phyloP scores from a whole-genome alignment of 1,140 invertebrate species.

The Leguminivora glycinivorella region DNA sequence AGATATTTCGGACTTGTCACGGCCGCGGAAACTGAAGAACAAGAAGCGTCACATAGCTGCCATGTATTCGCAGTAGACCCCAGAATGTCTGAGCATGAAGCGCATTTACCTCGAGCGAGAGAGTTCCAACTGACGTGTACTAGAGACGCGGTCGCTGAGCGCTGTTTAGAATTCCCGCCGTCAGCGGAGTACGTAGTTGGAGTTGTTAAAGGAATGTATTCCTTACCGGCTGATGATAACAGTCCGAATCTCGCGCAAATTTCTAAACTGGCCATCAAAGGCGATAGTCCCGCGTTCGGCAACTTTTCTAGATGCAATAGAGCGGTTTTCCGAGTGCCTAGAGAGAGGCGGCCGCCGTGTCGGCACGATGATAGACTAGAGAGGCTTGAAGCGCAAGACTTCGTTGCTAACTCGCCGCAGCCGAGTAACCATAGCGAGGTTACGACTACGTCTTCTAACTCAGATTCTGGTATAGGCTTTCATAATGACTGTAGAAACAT shows the following conservation, averaged over 20 bases:
- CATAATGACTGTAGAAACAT: constrained; percentile 91
- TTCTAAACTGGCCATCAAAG: constrained; percentile 68
- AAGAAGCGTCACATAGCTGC: constrained; percentile 89
- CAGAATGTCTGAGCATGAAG: constrained; percentile 88
- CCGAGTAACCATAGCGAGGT: constrained; percentile 89
- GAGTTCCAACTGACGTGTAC: constrained; percentile 90
- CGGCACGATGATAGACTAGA: constrained; percentile 52
- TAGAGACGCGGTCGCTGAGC: constrained; percentile 82
- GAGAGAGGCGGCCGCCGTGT: constrained; percentile 56
- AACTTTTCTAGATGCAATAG: constrained; percentile 65
- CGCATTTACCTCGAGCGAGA: constrained; percentile 87
- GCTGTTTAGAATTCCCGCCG: constrained; percentile 93
- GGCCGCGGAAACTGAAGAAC: constrained; percentile 67
- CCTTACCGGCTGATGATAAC: constrained; percentile 74
- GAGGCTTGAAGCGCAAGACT: constrained; percentile 59
- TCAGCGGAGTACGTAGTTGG: constrained; percentile 93
- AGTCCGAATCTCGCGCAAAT: constrained; percentile 69
- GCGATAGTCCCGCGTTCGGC: constrained; percentile 60
- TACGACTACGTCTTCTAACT: constrained; percentile 94
- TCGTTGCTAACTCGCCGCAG: constrained; percentile 87
- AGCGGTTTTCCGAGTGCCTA: constrained; percentile 54
- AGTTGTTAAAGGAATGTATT: constrained; percentile 83
- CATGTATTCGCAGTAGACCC: constrained; percentile 97
- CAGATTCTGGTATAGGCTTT: constrained; percentile 96
- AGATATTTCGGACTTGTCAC: constrained; percentile 96